A percentile compares a stretch with the other conserved stretches of the same genome.
phyloP scores from a whole-genome alignment of 2,797 vertebrate genomes.

The Ataeniobius toweri region DNA sequence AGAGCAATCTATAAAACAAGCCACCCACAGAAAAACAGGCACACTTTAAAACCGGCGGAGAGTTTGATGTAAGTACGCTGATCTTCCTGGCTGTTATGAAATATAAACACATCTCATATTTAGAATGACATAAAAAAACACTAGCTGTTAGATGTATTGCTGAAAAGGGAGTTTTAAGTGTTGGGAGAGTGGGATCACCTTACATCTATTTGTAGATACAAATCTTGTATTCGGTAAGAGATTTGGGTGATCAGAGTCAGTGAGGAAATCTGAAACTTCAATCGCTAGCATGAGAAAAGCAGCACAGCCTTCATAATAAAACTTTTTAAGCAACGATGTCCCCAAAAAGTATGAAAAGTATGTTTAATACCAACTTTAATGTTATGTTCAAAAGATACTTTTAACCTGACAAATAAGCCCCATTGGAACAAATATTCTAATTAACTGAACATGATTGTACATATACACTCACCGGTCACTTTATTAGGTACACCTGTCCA shows the following conservation, averaged over 20 bases:
- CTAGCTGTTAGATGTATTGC: background rate
- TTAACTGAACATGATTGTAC: too few relatives aligned
- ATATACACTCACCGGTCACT: too few relatives aligned
- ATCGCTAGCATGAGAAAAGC: background rate
- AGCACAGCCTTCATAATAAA: background rate
- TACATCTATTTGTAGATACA: background rate
- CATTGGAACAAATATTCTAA: too few relatives aligned
- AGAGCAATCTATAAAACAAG: background rate
- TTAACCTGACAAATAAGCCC: too few relatives aligned
- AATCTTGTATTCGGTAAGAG: background rate
- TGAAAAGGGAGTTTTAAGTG: background rate
- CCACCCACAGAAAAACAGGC: background rate
- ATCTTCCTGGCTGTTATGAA: background rate
- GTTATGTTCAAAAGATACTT: too few relatives aligned
- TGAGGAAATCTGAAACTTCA: background rate
- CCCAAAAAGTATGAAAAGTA: background rate
- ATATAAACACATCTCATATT: background rate
- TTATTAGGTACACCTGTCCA: too few relatives aligned
- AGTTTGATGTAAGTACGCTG: background rate
- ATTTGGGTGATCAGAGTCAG: background rate
- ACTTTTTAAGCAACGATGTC: background rate
- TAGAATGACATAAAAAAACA: background rate
- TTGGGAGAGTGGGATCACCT: background rate
- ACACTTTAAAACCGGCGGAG: background rate
- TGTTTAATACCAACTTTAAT: too few relatives aligned